Base-by-base conservation (phyloP, 2,888 invertebrate genomes). In the Pterostichus niger region DNA sequence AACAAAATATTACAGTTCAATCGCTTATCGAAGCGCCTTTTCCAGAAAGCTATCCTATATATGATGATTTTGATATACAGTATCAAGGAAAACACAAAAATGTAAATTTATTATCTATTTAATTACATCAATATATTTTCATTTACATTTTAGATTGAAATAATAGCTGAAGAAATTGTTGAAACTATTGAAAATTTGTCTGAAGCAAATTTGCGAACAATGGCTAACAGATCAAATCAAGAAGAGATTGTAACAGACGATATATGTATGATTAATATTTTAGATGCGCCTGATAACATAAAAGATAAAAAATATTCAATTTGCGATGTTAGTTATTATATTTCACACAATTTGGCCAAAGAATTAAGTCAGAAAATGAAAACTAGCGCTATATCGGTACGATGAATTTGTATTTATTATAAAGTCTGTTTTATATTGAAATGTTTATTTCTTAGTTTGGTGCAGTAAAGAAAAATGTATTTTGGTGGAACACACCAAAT, bases 61-160 rank as follows among this genome's bases (percentile, higher is more conserved):
- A 77, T 59, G 56, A 77, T 59, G 54, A 59, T 40, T 77, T 77
- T 40, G 77, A 77, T 56, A 9, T 40, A 33, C n/a, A n/a, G 3
- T 40, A 56, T 11, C 35, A 40, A 35, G 56, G 40, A 24, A 77
- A 77, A 77, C 24, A 56, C 5, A 40, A 56, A 56, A 56, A 56
- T 40, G 77, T 77, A 77, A 75, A 15, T 1, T 73, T 52, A n/a
- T 31, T 46, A 10, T 13, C 17, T 59, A 59, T 49, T 59, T 24
- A 15, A 13, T 17, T 59, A 15, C 7, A 40, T 40, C 0, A 7
- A 6, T 7, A 24, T 59, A 31, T 6, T 13, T 0, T 17, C 6
- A 59, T 0, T 9, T 2, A 24, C 1, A 59, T 75, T 75, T 44
- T n/a, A 75, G 75, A 24, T 52, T n/a, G 52, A 75, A 31, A 6